Conservation (phyloP, 2,113 vertebrate species). For the Enhydra lutris region DNA sequence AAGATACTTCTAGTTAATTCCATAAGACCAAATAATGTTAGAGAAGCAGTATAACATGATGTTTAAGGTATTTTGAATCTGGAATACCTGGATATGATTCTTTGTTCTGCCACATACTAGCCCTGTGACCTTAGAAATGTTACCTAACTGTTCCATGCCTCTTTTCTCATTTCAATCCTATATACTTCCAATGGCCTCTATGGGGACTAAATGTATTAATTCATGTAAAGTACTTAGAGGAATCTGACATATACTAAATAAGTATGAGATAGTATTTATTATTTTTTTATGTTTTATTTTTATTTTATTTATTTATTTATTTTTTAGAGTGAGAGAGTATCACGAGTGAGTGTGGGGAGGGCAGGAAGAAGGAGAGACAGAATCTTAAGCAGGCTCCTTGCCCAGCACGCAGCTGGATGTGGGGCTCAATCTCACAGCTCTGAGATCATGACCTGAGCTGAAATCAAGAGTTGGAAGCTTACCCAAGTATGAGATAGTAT, state of each 20-base stretch:
- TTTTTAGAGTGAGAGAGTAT: not conserved
- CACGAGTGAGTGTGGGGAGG: not conserved
- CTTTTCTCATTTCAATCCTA: not conserved
- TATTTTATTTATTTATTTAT: not conserved
- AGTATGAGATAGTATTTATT: not conserved
- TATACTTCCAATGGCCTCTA: not conserved
- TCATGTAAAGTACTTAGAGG: not conserved
- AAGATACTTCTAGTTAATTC: not conserved
- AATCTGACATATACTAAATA: constrained; percentile 7
- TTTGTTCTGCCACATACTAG: not conserved
- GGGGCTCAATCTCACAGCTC: not conserved
- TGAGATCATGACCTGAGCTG: not conserved
- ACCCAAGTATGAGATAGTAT: not conserved
- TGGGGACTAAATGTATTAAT: not conserved
- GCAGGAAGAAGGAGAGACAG: not conserved
- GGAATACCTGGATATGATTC: not conserved
- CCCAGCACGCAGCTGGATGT: not conserved
- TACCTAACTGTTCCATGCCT: not conserved
- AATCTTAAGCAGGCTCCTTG: not conserved
- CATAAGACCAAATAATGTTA: not conserved
- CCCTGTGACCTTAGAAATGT: not conserved
- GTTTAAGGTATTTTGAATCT: not conserved
- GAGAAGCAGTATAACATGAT: not conserved
- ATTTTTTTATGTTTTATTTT: too few relatives aligned
- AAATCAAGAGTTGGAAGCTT: not conserved